Conservation (phyloP, 2,797 vertebrate genomes). For the Bradypus variegatus region DNA sequence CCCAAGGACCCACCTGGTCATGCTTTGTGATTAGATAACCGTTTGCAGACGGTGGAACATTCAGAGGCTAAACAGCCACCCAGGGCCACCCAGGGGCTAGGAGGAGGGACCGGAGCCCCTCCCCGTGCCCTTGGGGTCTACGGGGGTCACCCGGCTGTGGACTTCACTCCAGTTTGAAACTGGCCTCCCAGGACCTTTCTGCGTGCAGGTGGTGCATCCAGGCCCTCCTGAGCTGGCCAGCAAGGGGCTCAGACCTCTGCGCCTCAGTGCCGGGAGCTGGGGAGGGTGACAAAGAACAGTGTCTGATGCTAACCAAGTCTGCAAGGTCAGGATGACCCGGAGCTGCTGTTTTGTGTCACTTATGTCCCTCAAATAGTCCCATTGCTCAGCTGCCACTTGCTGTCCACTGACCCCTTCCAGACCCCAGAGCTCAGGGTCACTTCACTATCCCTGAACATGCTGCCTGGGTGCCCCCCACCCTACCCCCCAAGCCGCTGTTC, state of each 20-base stretch:
- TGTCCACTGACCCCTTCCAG: not conserved
- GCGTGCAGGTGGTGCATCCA: accelerated
- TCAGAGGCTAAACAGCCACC: no score
- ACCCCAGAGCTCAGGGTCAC: not conserved
- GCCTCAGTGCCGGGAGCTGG: not conserved
- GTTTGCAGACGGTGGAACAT: not conserved
- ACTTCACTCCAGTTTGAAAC: not conserved
- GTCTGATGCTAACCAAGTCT: accelerated
- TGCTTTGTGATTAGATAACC: no score
- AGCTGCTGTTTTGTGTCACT: not conserved
- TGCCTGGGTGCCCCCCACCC: accelerated
- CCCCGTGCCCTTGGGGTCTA: not conserved
- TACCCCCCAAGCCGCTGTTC: no score
- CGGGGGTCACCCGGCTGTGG: not conserved
- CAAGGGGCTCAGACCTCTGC: not conserved
- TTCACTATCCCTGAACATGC: not conserved
- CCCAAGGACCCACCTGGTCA: not conserved
- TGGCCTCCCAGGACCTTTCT: not conserved
- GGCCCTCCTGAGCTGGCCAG: no score
- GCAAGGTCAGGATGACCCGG: not conserved
- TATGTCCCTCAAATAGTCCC: no score
- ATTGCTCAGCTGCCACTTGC: not conserved
- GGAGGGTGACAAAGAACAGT: accelerated
- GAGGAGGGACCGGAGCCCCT: not conserved
- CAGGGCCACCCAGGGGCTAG: not conserved